Conservation (phyloP, 1,140 invertebrate genomes). For the Habropoda laboriosa region DNA sequence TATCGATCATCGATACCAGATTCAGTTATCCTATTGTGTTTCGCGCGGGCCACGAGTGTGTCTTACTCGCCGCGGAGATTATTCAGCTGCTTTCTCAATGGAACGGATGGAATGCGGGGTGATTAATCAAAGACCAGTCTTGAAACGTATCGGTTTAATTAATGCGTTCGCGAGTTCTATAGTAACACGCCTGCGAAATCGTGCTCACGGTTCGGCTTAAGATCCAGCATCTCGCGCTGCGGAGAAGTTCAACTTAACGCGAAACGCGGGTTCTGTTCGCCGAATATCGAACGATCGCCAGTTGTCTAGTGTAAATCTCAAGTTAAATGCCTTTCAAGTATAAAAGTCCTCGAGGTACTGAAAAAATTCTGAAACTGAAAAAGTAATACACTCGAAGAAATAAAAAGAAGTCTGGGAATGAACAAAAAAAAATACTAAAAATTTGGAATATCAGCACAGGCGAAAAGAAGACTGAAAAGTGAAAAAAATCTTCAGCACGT, state of each 20-base stretch:
- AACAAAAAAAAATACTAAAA: too few relatives aligned
- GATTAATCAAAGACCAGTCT: conserved; percentile 51
- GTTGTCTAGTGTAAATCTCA: too few relatives aligned
- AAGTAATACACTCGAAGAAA: too few relatives aligned
- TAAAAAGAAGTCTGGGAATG: too few relatives aligned
- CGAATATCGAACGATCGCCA: neutral
- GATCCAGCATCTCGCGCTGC: neutral
- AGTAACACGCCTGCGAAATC: neutral
- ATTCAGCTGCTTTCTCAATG: conserved; percentile 38
- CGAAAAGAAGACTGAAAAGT: too few relatives aligned
- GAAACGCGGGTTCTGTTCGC: neutral
- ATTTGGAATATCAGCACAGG: too few relatives aligned
- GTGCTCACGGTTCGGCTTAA: neutral
- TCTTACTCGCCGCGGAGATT: conserved; percentile 50
- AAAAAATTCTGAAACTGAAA: too few relatives aligned
- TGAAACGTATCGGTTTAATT: conserved; percentile 45
- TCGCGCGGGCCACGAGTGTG: conserved; percentile 39
- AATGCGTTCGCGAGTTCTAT: conserved; percentile 25
- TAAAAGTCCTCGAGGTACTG: too few relatives aligned
- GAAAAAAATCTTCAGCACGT: too few relatives aligned
- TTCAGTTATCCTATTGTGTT: conserved; percentile 68
- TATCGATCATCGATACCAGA: conserved; percentile 67
- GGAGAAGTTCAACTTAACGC: conserved; percentile 6
- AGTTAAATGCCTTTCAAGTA: too few relatives aligned
- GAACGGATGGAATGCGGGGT: conserved; percentile 38